phyloP scores from a whole-genome alignment of 2,113 vertebrate genomes.

The Pholis gunnellus region DNA sequence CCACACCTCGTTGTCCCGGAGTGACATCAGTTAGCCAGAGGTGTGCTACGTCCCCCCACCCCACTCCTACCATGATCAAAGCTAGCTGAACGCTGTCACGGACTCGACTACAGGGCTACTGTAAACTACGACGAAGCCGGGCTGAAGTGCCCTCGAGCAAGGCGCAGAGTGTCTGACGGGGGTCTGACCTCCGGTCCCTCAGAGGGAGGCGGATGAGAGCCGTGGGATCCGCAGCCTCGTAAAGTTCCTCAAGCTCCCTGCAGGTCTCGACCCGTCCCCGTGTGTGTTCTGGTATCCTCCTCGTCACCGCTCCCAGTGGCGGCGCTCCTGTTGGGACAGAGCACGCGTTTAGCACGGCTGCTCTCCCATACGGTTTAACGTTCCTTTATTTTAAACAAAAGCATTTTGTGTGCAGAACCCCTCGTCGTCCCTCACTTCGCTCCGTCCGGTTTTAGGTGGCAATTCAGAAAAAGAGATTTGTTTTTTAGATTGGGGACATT shows the following conservation, averaged over 20 bases:
- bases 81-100: background rate
- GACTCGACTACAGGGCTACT: no score
- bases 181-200: conserved; percentile 2
- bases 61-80: background rate
- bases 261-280: conserved; percentile 39
- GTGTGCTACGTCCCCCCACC: background rate
- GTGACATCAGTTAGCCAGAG: background rate
- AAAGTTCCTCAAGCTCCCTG: background rate
- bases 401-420: background rate
- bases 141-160: background rate
- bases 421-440: background rate
- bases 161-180: background rate
- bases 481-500: no score
- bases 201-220: background rate
- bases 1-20: conserved; percentile 19
- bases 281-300: background rate
- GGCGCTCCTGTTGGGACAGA: background rate
- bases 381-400: background rate
- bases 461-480: no score
- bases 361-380: background rate
- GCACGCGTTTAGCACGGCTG: background rate
- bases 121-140: background rate
- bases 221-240: background rate
- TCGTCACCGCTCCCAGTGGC: conserved; percentile 21
- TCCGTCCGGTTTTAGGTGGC: background rate